phyloP scores from a whole-genome alignment of 2,888 invertebrate species.

The Machimus rusticus region DNA sequence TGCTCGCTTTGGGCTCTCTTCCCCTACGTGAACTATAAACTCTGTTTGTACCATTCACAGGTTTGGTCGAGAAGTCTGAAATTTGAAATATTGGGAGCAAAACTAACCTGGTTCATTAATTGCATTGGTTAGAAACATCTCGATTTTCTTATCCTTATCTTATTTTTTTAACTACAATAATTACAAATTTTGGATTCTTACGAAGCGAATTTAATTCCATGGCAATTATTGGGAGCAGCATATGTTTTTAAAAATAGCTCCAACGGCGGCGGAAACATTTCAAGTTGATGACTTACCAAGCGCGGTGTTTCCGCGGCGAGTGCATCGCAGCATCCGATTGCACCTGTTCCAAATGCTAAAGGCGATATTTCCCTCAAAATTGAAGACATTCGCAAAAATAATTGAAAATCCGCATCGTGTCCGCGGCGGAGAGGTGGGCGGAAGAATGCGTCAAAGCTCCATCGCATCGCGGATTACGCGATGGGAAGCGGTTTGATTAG shows the following conservation, averaged over 20 bases:
- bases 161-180: background rate
- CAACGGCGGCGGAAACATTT: background rate
- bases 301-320: background rate
- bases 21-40: too few relatives aligned
- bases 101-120: too few relatives aligned
- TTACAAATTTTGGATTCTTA: background rate
- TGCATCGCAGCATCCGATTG: background rate
- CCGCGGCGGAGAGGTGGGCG: background rate
- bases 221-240: background rate
- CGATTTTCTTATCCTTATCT: background rate
- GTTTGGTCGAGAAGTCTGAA: too few relatives aligned
- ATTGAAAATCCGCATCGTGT: background rate
- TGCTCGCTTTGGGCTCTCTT: too few relatives aligned
- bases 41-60: too few relatives aligned
- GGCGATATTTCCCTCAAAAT: background rate
- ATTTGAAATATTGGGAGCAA: too few relatives aligned
- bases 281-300: background rate
- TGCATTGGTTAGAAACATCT: too few relatives aligned
- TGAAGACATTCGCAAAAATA: background rate
- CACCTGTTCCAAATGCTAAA: background rate
- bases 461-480: background rate
- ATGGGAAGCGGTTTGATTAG: background rate
- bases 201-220: background rate
- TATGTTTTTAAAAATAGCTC: background rate
- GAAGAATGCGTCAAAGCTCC: background rate